These are phyloP conservation scores for Syngnathus floridae DNA, from an alignment of 2,113 vertebrate species.

Conservation along the genomic window DNA sequence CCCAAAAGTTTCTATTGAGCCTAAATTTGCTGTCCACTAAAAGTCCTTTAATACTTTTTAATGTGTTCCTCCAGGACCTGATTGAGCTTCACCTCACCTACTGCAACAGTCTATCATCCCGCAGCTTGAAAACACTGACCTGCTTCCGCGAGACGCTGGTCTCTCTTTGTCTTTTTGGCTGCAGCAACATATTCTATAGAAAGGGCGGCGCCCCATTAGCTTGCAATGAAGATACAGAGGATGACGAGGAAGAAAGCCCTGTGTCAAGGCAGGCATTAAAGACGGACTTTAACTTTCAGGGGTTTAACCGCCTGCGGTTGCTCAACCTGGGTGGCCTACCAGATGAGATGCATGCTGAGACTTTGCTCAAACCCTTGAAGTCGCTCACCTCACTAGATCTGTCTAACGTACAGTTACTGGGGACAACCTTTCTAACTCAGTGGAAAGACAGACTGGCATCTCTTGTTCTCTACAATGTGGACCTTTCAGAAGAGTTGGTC, in stretches of 20 bases:
- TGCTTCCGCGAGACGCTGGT: slow-evolving; percentile 86
- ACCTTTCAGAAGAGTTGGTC: slow-evolving; percentile 88
- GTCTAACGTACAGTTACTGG: slow-evolving; percentile 81
- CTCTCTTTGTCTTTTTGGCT: slow-evolving; percentile 91
- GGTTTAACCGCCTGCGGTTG: slow-evolving; percentile 85
- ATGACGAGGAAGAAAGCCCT: slow-evolving; percentile 81
- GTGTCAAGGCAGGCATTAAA: slow-evolving; percentile 79
- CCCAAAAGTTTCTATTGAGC: too few relatives aligned
- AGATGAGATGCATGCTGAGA: slow-evolving; percentile 80
- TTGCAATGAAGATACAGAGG: slow-evolving; percentile 80
- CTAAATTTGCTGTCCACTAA: not conserved
- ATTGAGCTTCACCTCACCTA: slow-evolving; percentile 91
- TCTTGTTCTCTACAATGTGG: slow-evolving; percentile 94
- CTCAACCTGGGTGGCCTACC: slow-evolving; percentile 88
- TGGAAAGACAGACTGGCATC: slow-evolving; percentile 91
- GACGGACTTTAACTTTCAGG: slow-evolving; percentile 89
- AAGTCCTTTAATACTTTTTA: not conserved
- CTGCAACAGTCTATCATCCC: slow-evolving; percentile 88
- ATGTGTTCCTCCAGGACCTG: slow-evolving; percentile 75
- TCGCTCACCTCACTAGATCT: slow-evolving; percentile 85
- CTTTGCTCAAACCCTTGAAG: slow-evolving; percentile 78
- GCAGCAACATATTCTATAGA: slow-evolving; percentile 83
- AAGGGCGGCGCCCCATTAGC: slow-evolving; percentile 82
- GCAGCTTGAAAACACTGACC: slow-evolving; percentile 83
- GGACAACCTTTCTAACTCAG: slow-evolving; percentile 83